These are phyloP conservation scores for Hyperopisus bebe DNA, from an alignment of 2,113 vertebrate genomes.

Conservation along the genomic window DNA sequence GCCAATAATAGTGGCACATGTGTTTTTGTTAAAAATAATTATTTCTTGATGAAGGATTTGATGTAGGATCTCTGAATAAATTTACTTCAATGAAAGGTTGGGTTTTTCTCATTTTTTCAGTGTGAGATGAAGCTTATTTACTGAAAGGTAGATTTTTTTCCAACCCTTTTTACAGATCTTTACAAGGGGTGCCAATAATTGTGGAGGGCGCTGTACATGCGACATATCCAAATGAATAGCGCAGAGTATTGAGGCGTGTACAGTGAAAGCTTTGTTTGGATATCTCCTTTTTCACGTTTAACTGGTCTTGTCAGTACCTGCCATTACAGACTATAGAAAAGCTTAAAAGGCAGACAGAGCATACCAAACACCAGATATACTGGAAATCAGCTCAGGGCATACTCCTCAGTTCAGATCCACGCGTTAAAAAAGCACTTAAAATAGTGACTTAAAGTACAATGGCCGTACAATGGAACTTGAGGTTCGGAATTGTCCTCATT, in stretches of 20 bases:
- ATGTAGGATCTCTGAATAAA: no score
- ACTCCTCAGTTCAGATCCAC: neutral
- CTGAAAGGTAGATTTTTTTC: no score
- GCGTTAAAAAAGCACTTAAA: neutral
- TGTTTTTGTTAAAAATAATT: no score
- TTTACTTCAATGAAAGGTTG: no score
- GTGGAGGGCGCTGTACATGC: neutral
- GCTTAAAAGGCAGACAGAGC: neutral
- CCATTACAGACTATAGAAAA: neutral
- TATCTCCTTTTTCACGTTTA: slow-evolving; percentile 9
- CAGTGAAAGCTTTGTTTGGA: neutral
- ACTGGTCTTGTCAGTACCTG: slow-evolving; percentile 30
- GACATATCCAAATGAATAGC: neutral
- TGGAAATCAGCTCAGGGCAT: neutral
- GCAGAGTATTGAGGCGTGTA: neutral
- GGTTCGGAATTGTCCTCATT: slow-evolving; percentile 34
- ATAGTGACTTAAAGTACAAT: slow-evolving; percentile 15
- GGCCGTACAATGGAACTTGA: slow-evolving; percentile 28
- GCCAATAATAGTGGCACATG: no score
- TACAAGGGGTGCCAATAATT: no score
- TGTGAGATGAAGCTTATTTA: no score
- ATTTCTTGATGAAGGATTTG: no score
- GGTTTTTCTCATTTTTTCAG: no score
- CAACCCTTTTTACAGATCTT: no score
- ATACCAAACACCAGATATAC: neutral